These are phyloP conservation scores for Micropterix aruncella DNA, from an alignment of 2,888 invertebrate genomes.

Conservation along the genomic window DNA sequence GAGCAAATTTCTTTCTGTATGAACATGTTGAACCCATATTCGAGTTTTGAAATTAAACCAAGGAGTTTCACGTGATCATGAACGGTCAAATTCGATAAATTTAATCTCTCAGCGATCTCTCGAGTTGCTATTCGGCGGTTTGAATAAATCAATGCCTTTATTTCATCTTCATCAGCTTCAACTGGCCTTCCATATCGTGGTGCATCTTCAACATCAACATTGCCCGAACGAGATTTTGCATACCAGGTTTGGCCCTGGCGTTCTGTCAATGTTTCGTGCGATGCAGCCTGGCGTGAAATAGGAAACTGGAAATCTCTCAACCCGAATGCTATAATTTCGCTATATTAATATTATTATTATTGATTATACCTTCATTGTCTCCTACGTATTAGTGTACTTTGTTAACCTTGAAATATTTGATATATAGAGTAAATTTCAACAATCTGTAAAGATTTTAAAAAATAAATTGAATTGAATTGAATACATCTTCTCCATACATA, in stretches of 20 bases:
- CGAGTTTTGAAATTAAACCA: too few relatives aligned
- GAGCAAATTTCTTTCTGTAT: conserved; percentile 11
- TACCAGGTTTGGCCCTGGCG: conserved; percentile 14
- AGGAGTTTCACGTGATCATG: conserved; percentile 12
- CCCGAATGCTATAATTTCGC: too few relatives aligned
- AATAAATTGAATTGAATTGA: too few relatives aligned
- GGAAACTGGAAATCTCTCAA: too few relatives aligned
- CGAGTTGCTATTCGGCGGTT: conserved; percentile 13
- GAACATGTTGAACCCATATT: conserved; percentile 11
- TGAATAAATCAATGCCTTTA: conserved; percentile 13
- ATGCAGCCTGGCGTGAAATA: too few relatives aligned
- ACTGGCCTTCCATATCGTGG: conserved; percentile 11
- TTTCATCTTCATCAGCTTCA: conserved; percentile 11
- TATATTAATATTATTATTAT: not conserved
- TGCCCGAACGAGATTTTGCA: conserved; percentile 13
- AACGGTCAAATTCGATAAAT: too few relatives aligned
- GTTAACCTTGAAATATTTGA: too few relatives aligned
- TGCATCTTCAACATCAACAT: conserved; percentile 13
- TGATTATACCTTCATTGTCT: too few relatives aligned
- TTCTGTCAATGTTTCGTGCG: conserved; percentile 9
- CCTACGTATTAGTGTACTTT: too few relatives aligned
- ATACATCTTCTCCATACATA: conserved; percentile 12
- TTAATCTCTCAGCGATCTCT: conserved; percentile 13
- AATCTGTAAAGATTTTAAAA: too few relatives aligned
- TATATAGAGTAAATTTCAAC: too few relatives aligned